Evolutionary conservation across 2,797 vertebrate species (phyloP).

Genomic region (Halcyon smyrnensis): DNA sequence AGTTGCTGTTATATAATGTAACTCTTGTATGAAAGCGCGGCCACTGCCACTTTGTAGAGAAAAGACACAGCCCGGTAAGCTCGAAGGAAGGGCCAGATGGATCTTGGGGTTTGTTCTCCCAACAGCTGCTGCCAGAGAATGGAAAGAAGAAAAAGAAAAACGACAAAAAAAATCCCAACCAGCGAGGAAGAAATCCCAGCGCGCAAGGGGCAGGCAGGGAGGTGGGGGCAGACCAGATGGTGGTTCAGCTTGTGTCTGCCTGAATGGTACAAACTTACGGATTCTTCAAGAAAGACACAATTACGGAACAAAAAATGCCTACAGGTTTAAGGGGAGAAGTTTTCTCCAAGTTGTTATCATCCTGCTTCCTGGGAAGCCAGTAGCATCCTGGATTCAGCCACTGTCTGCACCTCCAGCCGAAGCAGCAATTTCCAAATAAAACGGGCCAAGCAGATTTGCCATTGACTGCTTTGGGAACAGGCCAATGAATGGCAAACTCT

Average conservation of each 20-base stretch:
- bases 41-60: background rate
- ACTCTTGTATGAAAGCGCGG: slow-evolving; percentile 2
- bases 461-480: background rate
- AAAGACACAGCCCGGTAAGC: slow-evolving; percentile 50
- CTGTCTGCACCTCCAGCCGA: background rate
- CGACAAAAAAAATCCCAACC: background rate
- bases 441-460: background rate
- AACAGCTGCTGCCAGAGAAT: slow-evolving; percentile 62
- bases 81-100: slow-evolving; percentile 64
- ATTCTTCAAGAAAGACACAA: background rate
- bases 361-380: background rate
- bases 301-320: background rate
- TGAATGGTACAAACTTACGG: accelerated
- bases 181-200: background rate
- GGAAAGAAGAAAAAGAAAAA: background rate
- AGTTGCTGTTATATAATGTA: slow-evolving; percentile 61
- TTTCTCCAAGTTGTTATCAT: background rate
- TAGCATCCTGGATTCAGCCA: background rate
- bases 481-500: background rate
- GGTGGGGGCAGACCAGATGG: slow-evolving; percentile 40
- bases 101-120: slow-evolving; percentile 52
- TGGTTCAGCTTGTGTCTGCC: background rate
- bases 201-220: background rate
- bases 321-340: background rate
- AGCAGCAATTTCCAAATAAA: background rate